Conservation (phyloP, 92 coral and sea anemone genomes). For the Palythoa heliodiscus region DNA sequence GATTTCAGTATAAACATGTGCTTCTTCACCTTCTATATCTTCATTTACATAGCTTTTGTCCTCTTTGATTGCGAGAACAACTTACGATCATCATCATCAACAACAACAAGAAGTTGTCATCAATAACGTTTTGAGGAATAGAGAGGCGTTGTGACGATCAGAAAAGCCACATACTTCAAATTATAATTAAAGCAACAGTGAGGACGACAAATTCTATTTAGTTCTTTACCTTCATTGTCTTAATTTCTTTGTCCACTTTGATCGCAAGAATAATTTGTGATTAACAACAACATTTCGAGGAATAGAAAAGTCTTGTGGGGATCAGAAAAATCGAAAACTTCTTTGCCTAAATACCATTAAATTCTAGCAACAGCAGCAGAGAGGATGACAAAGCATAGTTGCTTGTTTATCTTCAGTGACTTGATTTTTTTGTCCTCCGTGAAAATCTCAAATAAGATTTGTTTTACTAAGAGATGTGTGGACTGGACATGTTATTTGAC, state of each 20-base stretch:
- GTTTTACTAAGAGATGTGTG: neutral
- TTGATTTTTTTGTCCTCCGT: neutral
- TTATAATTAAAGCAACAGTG: slow-evolving; percentile 5
- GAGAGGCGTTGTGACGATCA: slow-evolving; percentile 9
- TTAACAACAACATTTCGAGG: slow-evolving; percentile 7
- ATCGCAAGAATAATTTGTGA: slow-evolving; percentile 14
- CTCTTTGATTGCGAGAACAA: neutral
- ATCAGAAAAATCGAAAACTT: neutral
- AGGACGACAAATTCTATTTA: slow-evolving; percentile 40
- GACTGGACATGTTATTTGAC: neutral
- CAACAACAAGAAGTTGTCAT: neutral
- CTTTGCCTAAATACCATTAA: no score
- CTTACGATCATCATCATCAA: no score
- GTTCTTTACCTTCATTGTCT: slow-evolving; percentile 11
- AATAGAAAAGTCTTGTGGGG: slow-evolving; percentile 26
- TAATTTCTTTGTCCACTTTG: slow-evolving; percentile 35
- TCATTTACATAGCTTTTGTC: neutral
- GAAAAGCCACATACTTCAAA: neutral
- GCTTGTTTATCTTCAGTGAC: neutral
- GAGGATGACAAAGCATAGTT: neutral
- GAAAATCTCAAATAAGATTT: neutral
- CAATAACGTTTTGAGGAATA: slow-evolving; percentile 4
- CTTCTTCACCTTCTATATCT: no score
- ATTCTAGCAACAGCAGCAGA: neutral
- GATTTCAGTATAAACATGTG: no score